Evolutionary conservation across 2,888 invertebrate species (phyloP).

Genomic region (Lathronympha strigana): DNA sequence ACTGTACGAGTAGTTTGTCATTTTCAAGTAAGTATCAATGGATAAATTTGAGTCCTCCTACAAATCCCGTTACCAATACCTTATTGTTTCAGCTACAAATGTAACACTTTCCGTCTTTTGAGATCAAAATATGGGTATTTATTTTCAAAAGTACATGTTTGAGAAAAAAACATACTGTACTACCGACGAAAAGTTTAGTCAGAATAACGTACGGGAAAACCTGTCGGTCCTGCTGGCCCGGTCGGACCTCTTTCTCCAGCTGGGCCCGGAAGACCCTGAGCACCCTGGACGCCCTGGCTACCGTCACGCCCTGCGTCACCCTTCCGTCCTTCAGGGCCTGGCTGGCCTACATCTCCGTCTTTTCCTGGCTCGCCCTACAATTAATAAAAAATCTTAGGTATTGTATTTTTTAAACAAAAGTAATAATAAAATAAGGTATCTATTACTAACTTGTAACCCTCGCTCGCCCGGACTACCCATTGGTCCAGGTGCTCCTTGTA

Average conservation of each 20-base stretch:
- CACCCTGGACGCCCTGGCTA: constrained; percentile 88
- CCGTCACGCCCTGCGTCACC: constrained; percentile 93
- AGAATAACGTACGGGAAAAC: constrained; percentile 87
- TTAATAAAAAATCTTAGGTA: neutral
- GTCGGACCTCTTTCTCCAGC: constrained; percentile 90
- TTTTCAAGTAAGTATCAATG: too few species aligned
- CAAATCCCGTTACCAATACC: too few species aligned
- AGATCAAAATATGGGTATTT: too few species aligned
- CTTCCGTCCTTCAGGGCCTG: constrained; percentile 90
- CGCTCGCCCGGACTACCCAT: constrained; percentile 91
- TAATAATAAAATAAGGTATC: neutral
- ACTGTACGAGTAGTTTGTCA: too few species aligned
- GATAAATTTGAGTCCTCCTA: too few species aligned
- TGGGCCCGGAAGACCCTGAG: constrained; percentile 88
- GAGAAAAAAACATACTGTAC: too few species aligned
- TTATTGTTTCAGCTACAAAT: too few species aligned
- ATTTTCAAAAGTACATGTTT: too few species aligned
- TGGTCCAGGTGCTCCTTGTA: constrained; percentile 91
- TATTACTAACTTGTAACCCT: constrained; percentile 85
- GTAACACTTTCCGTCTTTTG: too few species aligned
- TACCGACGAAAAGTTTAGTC: neutral
- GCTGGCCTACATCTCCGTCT: constrained; percentile 90
- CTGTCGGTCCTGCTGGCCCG: constrained; percentile 90
- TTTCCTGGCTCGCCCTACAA: constrained; percentile 90
- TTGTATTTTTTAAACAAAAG: too few species aligned